Base-by-base conservation (phyloP, 2,797 vertebrate genomes). In the Urosaurus nigricauda region DNA sequence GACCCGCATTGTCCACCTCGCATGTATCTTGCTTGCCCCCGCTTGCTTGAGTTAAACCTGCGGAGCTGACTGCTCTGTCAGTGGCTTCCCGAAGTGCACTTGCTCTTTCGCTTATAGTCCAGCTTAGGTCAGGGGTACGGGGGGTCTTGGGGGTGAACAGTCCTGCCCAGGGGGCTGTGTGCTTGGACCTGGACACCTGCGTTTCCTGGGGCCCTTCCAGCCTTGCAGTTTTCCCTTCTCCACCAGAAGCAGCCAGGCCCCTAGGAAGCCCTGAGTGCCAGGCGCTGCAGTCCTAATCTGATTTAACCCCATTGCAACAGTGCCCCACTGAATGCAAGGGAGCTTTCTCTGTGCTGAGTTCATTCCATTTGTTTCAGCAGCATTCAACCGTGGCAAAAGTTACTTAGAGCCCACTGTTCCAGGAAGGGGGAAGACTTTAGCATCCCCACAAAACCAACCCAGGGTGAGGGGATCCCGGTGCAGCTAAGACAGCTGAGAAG, bases 71-170 rank as follows among this genome's bases (percentile, higher is more conserved):
- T 3, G 6, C 47, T 65, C 12, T 11, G 35, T 13, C 32, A 24
- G 32, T 17, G 1, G 4, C 6, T 16, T 17, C 14, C 74, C 0
- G 26, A 56, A 9, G 3, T n/a, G 47, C 1, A 0, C 43, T 40
- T 53, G 58, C 21, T 12, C 17, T 24, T 58, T 85, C 24, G 58
- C 73, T n/a, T 16, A 2, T 7, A 11, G 40, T 11, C 35, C 35
- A 26, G 68, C 12, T 24, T 14, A n/a, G 1, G 14, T 12, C n/a
- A 14, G 65, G 68, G 60, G 60, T 16, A 1, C n/a, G 0, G 6
- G 51, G 17, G 29, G 5, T 16, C 17, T 29, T 65, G 14, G 5
- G n/a, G 40, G 78, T 7, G 4, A 4, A 19, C 16, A 17, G 6
- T 13, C 37, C 16, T 14, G 16, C 35, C 26, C 29, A 5, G n/a